Conservation (phyloP, 2,888 invertebrate species). For the Perithous albicinctus region DNA sequence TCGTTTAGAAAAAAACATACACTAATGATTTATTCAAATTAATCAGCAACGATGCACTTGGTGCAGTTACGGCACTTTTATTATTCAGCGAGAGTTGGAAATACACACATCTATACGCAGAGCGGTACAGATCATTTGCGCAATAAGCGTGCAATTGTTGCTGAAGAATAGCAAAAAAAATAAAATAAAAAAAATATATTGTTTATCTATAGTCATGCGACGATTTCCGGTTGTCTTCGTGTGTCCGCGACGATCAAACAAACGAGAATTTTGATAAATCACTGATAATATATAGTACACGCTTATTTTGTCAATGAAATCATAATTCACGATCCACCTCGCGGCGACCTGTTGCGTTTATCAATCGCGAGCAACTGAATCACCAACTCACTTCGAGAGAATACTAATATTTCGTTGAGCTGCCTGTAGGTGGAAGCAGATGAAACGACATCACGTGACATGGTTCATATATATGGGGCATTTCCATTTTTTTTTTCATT, state of each 20-base stretch:
- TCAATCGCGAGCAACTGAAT: constrained; percentile 57
- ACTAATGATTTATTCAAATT: neutral
- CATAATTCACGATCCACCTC: constrained; percentile 18
- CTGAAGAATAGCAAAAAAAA: no score
- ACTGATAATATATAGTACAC: neutral
- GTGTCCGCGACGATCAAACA: no score
- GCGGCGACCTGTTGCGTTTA: constrained; percentile 51
- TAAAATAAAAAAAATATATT: neutral
- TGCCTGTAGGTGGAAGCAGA: constrained; percentile 49
- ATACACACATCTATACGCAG: neutral
- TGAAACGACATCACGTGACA: constrained; percentile 22
- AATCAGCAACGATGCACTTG: neutral
- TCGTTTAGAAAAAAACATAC: neutral
- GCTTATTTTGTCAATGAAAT: neutral
- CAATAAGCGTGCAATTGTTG: constrained; percentile 28
- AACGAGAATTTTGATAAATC: no score
- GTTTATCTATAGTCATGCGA: neutral
- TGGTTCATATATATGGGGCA: neutral
- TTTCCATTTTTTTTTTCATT: no score
- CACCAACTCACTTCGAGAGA: constrained; percentile 36
- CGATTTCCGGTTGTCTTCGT: neutral
- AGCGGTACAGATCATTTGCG: constrained; percentile 2
- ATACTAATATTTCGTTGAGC: constrained; percentile 21
- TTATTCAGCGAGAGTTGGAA: constrained; percentile 13
- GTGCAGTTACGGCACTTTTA: constrained; percentile 1